phyloP scores from a whole-genome alignment of 2,797 vertebrate species.

The Catamblyrhynchus diadema region DNA sequence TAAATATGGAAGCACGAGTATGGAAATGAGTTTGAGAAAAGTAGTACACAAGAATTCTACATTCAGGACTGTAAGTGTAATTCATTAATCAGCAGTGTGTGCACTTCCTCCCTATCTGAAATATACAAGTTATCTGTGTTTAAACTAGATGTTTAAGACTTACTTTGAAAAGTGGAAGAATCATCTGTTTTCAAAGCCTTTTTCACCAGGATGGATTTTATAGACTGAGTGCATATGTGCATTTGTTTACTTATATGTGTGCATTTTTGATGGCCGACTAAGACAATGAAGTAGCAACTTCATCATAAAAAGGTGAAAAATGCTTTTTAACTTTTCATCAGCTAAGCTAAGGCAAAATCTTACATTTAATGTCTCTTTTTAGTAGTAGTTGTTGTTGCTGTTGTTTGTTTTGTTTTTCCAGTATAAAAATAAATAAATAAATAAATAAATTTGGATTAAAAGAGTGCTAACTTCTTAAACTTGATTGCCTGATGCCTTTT shows the following conservation, averaged over 20 bases:
- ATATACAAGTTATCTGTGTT: not conserved
- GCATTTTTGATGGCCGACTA: not conserved
- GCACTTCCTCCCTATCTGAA: not conserved
- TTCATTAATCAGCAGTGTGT: not conserved
- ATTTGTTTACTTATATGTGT: not conserved
- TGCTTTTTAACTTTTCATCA: not conserved
- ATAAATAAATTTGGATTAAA: not conserved
- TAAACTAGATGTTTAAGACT: not conserved
- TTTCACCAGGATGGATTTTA: not conserved
- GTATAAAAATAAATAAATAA: not conserved
- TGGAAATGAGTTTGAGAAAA: not conserved
- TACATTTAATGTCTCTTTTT: fast-evolving
- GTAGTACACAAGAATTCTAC: not conserved
- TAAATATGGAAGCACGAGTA: not conserved
- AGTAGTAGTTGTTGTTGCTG: no score
- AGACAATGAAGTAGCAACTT: not conserved
- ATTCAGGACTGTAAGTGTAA: not conserved
- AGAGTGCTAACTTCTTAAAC: not conserved
- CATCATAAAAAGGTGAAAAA: not conserved
- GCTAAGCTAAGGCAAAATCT: not conserved
- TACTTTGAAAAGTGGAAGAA: not conserved
- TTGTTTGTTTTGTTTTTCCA: not conserved
- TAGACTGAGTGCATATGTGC: fast-evolving
- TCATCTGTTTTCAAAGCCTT: not conserved
- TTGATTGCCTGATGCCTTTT: not conserved